Evolutionary conservation across 2,797 vertebrate species (phyloP).

Genomic region (Rhadinocentrus ornatus): DNA sequence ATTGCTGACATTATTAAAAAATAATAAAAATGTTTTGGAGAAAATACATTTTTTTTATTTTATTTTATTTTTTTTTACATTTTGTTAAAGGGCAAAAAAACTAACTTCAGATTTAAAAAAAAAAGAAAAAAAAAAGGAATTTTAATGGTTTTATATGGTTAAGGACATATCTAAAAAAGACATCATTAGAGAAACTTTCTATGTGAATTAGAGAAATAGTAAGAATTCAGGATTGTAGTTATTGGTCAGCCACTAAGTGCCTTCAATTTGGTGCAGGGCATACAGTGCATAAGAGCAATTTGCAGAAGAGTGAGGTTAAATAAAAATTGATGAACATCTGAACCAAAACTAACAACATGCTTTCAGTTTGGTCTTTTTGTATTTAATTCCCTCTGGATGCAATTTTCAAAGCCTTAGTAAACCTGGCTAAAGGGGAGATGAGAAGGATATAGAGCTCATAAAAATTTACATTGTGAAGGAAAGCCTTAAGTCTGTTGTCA

Average conservation of each 20-base stretch:
- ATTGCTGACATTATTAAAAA: too few relatives aligned
- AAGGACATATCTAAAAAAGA: slow-evolving; percentile 71
- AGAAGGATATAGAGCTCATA: slow-evolving; percentile 77
- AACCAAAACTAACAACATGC: slow-evolving; percentile 68
- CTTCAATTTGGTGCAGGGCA: slow-evolving; percentile 64
- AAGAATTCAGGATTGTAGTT: slow-evolving; percentile 59
- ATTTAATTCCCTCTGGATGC: slow-evolving; percentile 76
- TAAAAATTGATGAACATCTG: slow-evolving; percentile 39
- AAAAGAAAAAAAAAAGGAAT: too few relatives aligned
- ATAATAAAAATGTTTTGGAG: too few relatives aligned
- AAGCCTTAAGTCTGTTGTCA: slow-evolving; percentile 81
- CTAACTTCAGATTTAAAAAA: too few relatives aligned
- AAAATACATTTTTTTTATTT: too few relatives aligned
- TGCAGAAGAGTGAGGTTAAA: slow-evolving; percentile 73
- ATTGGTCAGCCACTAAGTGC: slow-evolving; percentile 52
- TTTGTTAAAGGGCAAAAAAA: too few relatives aligned
- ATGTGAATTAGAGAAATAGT: slow-evolving; percentile 63
- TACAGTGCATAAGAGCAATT: slow-evolving; percentile 79
- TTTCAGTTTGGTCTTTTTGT: slow-evolving; percentile 71
- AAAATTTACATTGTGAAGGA: slow-evolving; percentile 75
- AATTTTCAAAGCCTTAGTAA: slow-evolving; percentile 82
- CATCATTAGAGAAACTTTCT: slow-evolving; percentile 61
- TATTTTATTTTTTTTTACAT: too few relatives aligned
- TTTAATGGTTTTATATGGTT: slow-evolving; percentile 14
- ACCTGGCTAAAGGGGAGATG: slow-evolving; percentile 77